Conservation (phyloP, 1,140 invertebrate genomes). For the Heliconius melpomene region DNA sequence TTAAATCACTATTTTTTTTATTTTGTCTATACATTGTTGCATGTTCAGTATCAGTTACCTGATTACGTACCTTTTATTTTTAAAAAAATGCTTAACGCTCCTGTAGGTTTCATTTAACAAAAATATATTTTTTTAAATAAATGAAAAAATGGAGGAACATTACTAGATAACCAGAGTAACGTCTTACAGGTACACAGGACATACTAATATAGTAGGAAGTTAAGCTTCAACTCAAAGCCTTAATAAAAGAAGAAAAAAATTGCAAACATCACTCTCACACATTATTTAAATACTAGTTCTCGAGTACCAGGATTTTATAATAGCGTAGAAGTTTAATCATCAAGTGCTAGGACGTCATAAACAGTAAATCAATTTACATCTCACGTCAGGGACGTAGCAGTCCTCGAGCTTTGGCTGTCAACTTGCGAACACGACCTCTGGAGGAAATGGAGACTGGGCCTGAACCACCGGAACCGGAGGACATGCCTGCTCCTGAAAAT, state of each 20-base stretch:
- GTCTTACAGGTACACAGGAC: neutral
- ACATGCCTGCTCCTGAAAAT: conserved; percentile 22
- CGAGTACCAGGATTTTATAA: neutral
- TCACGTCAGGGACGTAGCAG: conserved; percentile 82
- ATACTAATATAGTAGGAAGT: neutral
- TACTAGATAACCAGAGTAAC: too few species aligned
- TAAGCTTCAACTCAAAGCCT: neutral
- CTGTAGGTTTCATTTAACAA: too few species aligned
- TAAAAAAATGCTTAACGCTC: too few species aligned
- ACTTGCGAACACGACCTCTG: conserved; percentile 90
- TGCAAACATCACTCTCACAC: too few species aligned
- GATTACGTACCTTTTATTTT: too few species aligned
- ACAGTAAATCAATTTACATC: neutral
- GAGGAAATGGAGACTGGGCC: conserved; percentile 86
- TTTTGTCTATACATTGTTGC: too few species aligned
- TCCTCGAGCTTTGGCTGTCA: conserved; percentile 89
- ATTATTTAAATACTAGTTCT: neutral
- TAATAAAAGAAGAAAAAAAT: neutral
- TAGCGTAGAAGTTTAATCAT: too few species aligned
- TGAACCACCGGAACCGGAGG: conserved; percentile 56
- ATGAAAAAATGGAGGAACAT: too few species aligned
- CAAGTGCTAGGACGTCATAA: too few species aligned
- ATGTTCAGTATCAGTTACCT: too few species aligned
- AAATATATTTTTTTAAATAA: too few species aligned
- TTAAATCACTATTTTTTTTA: too few species aligned